phyloP scores from a whole-genome alignment of 2,113 vertebrate genomes.

The Cyanoderma ruficeps region DNA sequence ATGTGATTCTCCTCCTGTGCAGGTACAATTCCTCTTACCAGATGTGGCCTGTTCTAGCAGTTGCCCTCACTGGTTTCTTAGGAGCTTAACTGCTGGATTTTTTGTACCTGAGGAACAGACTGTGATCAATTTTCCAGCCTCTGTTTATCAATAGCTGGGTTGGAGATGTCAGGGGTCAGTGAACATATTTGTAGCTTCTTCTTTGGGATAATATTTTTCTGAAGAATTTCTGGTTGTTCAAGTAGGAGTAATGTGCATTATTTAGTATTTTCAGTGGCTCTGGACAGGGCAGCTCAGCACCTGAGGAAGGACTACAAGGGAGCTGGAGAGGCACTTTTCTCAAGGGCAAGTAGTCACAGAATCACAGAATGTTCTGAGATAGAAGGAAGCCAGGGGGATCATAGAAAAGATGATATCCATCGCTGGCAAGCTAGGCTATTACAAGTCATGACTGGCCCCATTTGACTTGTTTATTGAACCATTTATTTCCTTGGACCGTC shows the following conservation, averaged over 20 bases:
- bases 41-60: neutral
- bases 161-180: neutral
- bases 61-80: neutral
- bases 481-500: neutral
- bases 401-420: neutral
- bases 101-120: neutral
- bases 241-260: neutral
- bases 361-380: neutral
- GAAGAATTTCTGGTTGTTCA: neutral
- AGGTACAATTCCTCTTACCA: neutral
- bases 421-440: neutral
- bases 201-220: neutral
- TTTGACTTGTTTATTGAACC: neutral
- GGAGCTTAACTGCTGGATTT: neutral
- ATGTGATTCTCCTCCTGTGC: accelerated
- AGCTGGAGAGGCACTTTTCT: neutral
- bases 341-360: neutral
- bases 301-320: neutral
- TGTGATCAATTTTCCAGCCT: neutral
- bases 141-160: neutral
- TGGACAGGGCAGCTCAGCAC: neutral
- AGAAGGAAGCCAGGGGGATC: neutral
- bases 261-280: neutral
- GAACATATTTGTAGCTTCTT: neutral
- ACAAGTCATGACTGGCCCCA: neutral